Evolutionary conservation across 1,140 invertebrate species (phyloP).

Genomic region (Aphis gossypii): DNA sequence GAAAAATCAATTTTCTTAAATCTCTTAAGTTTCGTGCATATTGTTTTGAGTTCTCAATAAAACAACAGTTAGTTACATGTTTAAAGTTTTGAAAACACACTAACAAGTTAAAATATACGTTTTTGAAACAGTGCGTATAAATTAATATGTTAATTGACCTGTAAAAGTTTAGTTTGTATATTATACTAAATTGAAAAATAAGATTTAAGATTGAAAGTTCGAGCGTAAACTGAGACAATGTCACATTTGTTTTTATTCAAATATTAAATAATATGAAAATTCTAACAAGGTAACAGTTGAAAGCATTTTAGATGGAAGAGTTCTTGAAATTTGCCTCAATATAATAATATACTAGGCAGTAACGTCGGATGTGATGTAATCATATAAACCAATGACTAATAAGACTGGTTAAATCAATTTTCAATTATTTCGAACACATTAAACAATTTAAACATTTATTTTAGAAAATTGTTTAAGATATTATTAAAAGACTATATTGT

Average conservation of each 20-base stretch:
- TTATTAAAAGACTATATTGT: background rate
- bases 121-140: background rate
- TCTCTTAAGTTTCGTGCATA: background rate
- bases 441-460: background rate
- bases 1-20: background rate
- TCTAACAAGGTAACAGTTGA: background rate
- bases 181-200: background rate
- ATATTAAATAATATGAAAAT: slow-evolving; percentile 7
- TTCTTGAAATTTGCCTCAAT: background rate
- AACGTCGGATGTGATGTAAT: background rate
- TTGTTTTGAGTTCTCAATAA: background rate
- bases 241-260: background rate
- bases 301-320: background rate
- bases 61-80: background rate
- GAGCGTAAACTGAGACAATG: background rate
- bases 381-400: background rate
- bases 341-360: background rate
- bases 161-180: background rate
- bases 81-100: background rate
- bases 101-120: background rate
- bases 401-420: background rate
- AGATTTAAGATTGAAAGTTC: background rate
- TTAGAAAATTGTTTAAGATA: background rate
- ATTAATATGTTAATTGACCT: slow-evolving; percentile 18
- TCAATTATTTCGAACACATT: background rate